Evolutionary conservation across 2,797 vertebrate genomes (phyloP).

Genomic region (Cephalopachus bancanus): DNA sequence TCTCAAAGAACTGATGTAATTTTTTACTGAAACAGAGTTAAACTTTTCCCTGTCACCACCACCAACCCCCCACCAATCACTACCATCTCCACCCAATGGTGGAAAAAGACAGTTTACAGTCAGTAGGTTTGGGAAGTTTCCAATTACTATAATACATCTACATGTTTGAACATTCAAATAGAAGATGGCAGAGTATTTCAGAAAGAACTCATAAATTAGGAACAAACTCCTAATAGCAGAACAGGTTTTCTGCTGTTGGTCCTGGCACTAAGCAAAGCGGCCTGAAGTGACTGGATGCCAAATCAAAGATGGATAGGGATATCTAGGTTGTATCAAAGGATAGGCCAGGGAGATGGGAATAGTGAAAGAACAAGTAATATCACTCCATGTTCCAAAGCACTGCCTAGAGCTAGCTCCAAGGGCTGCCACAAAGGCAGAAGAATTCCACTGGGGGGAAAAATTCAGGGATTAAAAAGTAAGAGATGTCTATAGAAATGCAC

Average conservation of each 20-base stretch:
- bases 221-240: background rate
- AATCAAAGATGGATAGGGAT: background rate
- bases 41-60: background rate
- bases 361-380: background rate
- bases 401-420: background rate
- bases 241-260: background rate
- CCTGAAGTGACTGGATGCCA: background rate
- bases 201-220: background rate
- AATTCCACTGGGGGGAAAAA: background rate
- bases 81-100: background rate
- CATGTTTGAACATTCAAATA: background rate
- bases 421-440: background rate
- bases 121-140: background rate
- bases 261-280: background rate
- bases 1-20: background rate
- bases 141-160: background rate
- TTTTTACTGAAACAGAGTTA: background rate
- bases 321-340: background rate
- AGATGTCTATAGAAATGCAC: background rate
- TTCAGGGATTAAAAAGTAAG: background rate
- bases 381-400: background rate
- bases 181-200: background rate
- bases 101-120: background rate
- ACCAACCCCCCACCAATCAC: rapidly evolving
- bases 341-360: background rate